Evolutionary conservation across 1,140 invertebrate species (phyloP).

Genomic region (Caenorhabditis remanei): DNA sequence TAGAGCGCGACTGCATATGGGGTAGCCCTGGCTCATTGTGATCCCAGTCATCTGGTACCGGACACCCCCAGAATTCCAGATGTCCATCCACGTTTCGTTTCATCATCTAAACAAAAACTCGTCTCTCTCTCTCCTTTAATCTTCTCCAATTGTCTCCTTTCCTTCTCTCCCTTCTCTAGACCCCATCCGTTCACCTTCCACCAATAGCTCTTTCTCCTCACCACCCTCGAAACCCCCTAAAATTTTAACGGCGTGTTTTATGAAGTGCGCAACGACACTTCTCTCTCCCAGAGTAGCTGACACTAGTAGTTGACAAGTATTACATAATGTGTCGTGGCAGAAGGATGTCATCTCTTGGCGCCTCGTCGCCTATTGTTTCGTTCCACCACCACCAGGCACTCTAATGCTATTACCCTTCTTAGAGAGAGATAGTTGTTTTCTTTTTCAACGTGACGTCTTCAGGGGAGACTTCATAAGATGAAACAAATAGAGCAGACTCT

Average conservation of each 20-base stretch:
- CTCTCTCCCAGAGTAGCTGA: slow-evolving; percentile 7
- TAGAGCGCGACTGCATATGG: too few species aligned
- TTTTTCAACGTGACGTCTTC: neutral
- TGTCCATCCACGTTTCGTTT: too few species aligned
- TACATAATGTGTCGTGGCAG: slow-evolving; percentile 44
- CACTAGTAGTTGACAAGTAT: slow-evolving; percentile 24
- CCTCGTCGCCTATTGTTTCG: slow-evolving; percentile 24
- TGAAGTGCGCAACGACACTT: neutral
- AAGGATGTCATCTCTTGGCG: slow-evolving; percentile 30
- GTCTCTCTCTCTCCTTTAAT: neutral
- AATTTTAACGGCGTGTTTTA: slow-evolving; percentile 53
- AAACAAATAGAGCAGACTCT: too few species aligned
- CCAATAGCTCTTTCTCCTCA: neutral
- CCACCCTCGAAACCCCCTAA: too few species aligned
- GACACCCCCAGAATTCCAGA: too few species aligned
- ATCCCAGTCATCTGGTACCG: too few species aligned
- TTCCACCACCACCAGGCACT: slow-evolving; percentile 39
- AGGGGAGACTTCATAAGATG: too few species aligned
- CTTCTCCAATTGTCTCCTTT: neutral
- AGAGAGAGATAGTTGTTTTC: neutral
- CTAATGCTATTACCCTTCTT: slow-evolving; percentile 52
- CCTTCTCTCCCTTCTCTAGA: neutral
- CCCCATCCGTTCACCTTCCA: slow-evolving; percentile 23
- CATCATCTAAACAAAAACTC: slow-evolving; percentile 38
- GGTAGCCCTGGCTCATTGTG: too few species aligned